Conservation (phyloP, 1,140 invertebrate species). For the Adoxophyes honmai region DNA sequence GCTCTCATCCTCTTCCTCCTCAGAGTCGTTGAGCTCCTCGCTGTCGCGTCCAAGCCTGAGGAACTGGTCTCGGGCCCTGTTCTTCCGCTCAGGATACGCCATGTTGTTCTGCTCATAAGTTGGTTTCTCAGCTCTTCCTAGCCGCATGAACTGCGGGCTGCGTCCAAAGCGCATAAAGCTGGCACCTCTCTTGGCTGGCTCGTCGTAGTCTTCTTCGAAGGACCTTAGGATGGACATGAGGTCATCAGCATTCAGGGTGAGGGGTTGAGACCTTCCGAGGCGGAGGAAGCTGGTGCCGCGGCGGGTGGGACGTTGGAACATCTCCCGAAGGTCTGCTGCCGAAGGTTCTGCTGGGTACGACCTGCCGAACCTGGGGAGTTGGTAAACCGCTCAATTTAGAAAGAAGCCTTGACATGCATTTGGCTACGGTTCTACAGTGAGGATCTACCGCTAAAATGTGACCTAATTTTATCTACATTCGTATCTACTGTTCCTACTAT, state of each 20-base stretch:
- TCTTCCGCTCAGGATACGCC: constrained; percentile 58
- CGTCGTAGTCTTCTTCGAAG: constrained; percentile 62
- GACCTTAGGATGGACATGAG: constrained; percentile 49
- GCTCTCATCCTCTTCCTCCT: constrained; percentile 41
- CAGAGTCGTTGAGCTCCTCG: constrained; percentile 47
- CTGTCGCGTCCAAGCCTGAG: constrained; percentile 62
- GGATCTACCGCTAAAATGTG: too few species aligned
- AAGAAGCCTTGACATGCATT: constrained; percentile 7
- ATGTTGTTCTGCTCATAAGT: constrained; percentile 47
- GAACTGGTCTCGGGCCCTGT: constrained; percentile 59
- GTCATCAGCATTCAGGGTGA: constrained; percentile 54
- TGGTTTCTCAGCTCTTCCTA: constrained; percentile 50
- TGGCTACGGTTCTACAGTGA: too few species aligned
- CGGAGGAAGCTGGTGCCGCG: constrained; percentile 63
- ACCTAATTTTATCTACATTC: too few species aligned
- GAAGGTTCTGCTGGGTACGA: constrained; percentile 59
- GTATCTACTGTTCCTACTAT: too few species aligned
- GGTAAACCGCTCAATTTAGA: constrained; percentile 14
- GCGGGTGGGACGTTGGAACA: constrained; percentile 43
- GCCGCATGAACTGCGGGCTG: constrained; percentile 59
- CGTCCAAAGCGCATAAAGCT: constrained; percentile 60
- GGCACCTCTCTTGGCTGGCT: constrained; percentile 41
- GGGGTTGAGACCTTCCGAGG: constrained; percentile 56
- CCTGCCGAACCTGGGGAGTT: constrained; percentile 52
- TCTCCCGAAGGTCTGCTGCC: constrained; percentile 57